phyloP scores from a whole-genome alignment of 2,113 vertebrate genomes.

The Chloropsis cyanopogon region DNA sequence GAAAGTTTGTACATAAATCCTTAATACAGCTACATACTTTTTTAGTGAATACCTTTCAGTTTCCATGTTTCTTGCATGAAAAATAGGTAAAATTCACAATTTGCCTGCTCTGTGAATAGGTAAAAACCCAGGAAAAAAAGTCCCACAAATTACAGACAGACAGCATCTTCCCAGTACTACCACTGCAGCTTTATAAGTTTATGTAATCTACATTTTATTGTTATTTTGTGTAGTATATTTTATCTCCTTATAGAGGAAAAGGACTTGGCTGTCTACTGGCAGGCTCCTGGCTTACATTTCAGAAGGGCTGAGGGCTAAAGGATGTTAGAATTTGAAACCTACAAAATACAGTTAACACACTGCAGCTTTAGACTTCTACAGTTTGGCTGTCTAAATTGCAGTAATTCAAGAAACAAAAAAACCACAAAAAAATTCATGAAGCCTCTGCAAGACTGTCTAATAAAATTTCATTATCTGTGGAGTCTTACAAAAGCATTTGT shows the following conservation, averaged over 20 bases:
- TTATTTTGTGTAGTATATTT: accelerated
- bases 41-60: neutral
- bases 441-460: neutral
- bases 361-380: neutral
- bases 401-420: neutral
- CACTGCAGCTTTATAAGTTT: neutral
- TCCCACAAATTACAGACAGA: neutral
- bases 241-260: neutral
- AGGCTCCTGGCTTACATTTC: neutral
- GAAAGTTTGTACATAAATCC: neutral
- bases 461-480: conserved; percentile 9
- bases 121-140: neutral
- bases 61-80: neutral
- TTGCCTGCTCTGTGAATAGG: neutral
- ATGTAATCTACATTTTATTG: neutral
- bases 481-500: neutral
- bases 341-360: neutral
- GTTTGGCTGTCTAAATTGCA: neutral
- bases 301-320: neutral
- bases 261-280: neutral
- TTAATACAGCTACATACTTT: neutral
- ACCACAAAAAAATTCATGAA: neutral
- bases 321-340: neutral
- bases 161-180: neutral
- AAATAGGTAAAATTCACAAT: neutral